phyloP scores from a whole-genome alignment of 2,888 invertebrate genomes.

The Notodonta dromedarius region DNA sequence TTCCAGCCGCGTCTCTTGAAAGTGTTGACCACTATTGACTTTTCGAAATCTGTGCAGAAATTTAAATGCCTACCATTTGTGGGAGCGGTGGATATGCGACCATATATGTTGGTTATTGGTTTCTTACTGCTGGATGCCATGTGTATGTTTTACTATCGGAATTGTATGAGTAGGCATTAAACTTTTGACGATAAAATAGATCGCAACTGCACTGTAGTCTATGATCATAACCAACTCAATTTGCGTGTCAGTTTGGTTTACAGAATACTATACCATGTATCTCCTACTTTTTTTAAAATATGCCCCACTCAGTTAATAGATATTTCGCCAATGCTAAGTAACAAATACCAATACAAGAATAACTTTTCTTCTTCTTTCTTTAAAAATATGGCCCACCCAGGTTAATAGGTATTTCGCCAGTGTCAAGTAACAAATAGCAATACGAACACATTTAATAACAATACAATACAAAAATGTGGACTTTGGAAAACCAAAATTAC shows the following conservation, averaged over 20 bases:
- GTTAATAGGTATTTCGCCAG: too few species aligned
- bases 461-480: too few species aligned
- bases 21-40: conserved; percentile 55
- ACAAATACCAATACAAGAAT: too few species aligned
- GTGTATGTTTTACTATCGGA: conserved; percentile 6
- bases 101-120: conserved; percentile 82
- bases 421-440: too few species aligned
- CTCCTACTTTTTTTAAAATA: too few species aligned
- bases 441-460: too few species aligned
- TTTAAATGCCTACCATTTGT: conserved; percentile 86
- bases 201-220: neutral
- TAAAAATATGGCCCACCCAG: too few species aligned
- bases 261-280: neutral
- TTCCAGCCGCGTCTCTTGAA: conserved; percentile 85
- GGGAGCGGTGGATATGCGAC: conserved; percentile 26
- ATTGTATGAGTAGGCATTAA: neutral
- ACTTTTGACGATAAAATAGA: neutral
- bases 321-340: too few species aligned
- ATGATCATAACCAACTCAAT: neutral
- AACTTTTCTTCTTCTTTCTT: too few species aligned
- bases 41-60: conserved; percentile 62
- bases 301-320: too few species aligned
- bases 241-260: neutral
- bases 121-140: conserved; percentile 80
- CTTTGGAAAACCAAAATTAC: too few species aligned